Evolutionary conservation across 30 jellyfish, hydroid and myxozoan species (phyloP).

Genomic region (Sanderia malayensis): DNA sequence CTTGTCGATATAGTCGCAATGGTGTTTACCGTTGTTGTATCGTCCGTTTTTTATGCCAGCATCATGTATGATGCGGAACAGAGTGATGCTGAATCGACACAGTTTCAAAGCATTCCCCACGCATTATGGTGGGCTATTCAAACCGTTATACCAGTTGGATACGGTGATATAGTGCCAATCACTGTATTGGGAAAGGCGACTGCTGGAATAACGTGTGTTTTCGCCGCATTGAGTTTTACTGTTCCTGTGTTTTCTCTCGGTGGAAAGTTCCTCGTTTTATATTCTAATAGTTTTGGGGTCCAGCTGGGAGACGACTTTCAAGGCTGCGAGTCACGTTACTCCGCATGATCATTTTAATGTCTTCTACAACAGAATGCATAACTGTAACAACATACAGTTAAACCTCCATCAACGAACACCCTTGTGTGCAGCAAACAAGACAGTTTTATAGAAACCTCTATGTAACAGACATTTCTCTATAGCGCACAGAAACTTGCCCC

Average conservation of each 20-base stretch:
- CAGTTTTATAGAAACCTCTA: too few species aligned
- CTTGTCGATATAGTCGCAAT: constrained; percentile 52
- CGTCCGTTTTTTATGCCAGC: constrained; percentile 51
- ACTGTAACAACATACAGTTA: too few species aligned
- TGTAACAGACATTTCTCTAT: too few species aligned
- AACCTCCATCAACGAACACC: too few species aligned
- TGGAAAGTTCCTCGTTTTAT: constrained; percentile 48
- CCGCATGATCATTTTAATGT: too few species aligned
- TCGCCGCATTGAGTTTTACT: constrained; percentile 74
- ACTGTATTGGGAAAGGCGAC: constrained; percentile 61
- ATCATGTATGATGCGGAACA: constrained; percentile 58
- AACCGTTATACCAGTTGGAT: constrained; percentile 72
- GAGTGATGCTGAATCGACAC: constrained; percentile 38
- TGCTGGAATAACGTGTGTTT: constrained; percentile 61
- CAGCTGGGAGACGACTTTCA: constrained; percentile 35
- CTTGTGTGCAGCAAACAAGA: too few species aligned
- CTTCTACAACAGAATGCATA: too few species aligned
- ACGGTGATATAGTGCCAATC: constrained; percentile 76
- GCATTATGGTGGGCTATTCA: constrained; percentile 86
- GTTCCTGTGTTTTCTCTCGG: constrained; percentile 76
- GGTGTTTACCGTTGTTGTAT: constrained; percentile 47
- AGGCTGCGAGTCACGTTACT: not conserved
- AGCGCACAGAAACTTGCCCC: too few species aligned
- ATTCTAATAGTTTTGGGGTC: constrained; percentile 56
- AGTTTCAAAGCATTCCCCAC: constrained; percentile 60